A percentile compares a stretch with the other conserved stretches of the same genome.
These are phyloP conservation scores for Brachyrhaphis roseni DNA, from an alignment of 2,797 vertebrate species.

Conservation along the genomic window DNA sequence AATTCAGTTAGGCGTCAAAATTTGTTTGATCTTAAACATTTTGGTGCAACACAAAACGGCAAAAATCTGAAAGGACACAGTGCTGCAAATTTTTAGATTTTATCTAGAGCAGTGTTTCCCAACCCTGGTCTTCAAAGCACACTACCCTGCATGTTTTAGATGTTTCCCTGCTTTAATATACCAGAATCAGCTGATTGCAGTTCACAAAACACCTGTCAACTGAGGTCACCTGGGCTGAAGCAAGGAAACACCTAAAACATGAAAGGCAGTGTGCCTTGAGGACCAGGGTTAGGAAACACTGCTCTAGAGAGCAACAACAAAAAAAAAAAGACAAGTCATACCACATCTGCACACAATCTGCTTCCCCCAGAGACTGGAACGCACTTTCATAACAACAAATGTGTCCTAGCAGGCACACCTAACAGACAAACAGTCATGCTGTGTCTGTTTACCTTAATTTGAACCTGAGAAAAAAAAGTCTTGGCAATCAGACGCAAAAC, in stretches of 20 bases:
- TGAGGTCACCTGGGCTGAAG: no score
- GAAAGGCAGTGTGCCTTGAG: no score
- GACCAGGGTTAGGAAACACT: no score
- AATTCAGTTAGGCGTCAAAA: background rate
- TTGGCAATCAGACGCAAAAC: background rate
- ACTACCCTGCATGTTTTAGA: no score
- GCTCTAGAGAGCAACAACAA: background rate
- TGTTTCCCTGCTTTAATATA: no score
- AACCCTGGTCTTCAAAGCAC: no score
- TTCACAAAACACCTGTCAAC: no score
- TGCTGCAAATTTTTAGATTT: background rate
- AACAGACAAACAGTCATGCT: constrained; percentile 3
- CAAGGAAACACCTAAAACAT: no score
- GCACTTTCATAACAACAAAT: background rate
- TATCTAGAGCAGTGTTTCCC: background rate
- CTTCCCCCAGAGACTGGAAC: background rate
- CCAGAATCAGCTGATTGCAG: no score
- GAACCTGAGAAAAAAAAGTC: background rate
- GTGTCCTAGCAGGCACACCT: background rate
- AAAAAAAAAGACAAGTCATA: background rate
- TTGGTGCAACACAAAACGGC: background rate
- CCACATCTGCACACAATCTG: no score
- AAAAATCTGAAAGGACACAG: background rate
- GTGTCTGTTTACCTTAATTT: background rate
- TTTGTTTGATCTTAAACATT: background rate